Conservation (phyloP, 2,113 vertebrate genomes). For the Vulpes lagopus region DNA sequence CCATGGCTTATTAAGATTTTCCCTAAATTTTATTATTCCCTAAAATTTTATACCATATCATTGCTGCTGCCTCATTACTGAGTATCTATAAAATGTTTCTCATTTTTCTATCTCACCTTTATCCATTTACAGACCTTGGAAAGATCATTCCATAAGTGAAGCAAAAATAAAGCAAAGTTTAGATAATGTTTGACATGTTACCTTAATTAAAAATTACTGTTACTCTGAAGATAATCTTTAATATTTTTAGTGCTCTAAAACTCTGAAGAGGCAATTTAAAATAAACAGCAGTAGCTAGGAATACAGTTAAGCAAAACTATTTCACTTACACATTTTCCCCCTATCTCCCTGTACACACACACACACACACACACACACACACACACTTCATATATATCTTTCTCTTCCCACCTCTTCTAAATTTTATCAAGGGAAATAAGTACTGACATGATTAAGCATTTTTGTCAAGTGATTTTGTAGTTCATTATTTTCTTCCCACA, state of each 20-base stretch:
- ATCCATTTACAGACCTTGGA: background rate
- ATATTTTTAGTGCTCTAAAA: background rate
- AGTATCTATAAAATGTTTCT: background rate
- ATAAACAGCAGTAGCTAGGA: background rate
- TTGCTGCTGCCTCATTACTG: background rate
- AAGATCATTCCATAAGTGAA: background rate
- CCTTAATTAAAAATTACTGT: background rate
- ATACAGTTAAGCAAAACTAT: background rate
- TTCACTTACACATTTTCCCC: background rate
- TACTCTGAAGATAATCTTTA: background rate
- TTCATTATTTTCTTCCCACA: background rate
- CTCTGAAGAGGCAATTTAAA: background rate
- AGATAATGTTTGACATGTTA: background rate
- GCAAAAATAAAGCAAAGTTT: background rate
- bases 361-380: background rate
- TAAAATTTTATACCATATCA: background rate
- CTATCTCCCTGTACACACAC: background rate
- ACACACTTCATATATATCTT: background rate
- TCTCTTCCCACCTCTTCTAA: background rate
- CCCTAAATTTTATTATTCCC: background rate
- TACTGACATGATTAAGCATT: constrained; percentile 41
- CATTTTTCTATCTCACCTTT: background rate
- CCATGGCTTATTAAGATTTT: background rate
- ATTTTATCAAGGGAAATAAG: constrained; percentile 5
- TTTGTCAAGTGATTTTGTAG: constrained; percentile 33